These are phyloP conservation scores for Mythimna vitellina DNA, from an alignment of 2,888 invertebrate genomes.

Conservation along the genomic window DNA sequence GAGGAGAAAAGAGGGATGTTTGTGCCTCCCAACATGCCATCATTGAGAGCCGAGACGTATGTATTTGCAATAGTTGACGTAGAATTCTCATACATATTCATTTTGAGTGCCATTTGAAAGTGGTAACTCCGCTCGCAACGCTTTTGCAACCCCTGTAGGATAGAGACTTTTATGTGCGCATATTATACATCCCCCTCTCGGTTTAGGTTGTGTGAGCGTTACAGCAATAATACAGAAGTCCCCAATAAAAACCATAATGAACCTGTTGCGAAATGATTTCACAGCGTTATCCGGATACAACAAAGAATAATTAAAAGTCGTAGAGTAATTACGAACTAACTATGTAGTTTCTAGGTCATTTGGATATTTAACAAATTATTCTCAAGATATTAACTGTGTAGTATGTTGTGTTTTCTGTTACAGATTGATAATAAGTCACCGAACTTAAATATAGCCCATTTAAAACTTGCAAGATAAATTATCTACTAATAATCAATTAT, in stretches of 20 bases:
- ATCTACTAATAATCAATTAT: too few species aligned
- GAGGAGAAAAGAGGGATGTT: neutral
- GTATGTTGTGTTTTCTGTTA: neutral
- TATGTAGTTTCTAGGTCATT: neutral
- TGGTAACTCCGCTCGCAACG: neutral
- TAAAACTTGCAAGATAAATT: neutral
- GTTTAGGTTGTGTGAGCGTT: neutral
- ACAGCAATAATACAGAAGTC: neutral
- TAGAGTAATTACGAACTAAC: neutral
- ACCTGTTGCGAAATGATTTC: constrained; percentile 22
- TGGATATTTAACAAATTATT: neutral
- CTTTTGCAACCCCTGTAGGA: neutral
- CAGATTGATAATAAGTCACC: too few species aligned
- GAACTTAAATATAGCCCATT: neutral
- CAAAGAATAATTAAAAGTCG: neutral
- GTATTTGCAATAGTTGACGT: constrained; percentile 4
- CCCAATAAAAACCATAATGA: neutral
- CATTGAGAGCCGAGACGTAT: neutral
- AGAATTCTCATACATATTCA: neutral
- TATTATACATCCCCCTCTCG: neutral
- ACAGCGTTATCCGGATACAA: neutral
- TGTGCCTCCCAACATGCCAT: neutral
- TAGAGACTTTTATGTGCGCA: constrained; percentile 24
- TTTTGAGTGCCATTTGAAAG: neutral
- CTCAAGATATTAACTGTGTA: neutral